These are phyloP conservation scores for Callipepla californica DNA, from an alignment of 2,113 vertebrate species.

Conservation along the genomic window DNA sequence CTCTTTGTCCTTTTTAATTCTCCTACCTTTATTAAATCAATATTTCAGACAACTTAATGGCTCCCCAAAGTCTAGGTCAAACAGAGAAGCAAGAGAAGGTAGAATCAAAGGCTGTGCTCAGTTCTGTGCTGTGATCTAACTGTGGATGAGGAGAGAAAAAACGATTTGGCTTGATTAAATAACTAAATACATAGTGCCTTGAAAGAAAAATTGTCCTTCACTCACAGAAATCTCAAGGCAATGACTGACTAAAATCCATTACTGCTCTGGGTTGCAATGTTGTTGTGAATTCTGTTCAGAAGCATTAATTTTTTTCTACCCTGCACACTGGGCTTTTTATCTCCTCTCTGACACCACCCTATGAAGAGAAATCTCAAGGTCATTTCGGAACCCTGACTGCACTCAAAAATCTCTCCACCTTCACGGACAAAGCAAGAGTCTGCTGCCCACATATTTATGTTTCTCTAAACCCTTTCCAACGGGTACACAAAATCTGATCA, in stretches of 20 bases:
- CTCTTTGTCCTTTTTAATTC: slow-evolving; percentile 73
- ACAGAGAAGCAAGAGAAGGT: slow-evolving; percentile 55
- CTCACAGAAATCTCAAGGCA: slow-evolving; percentile 11
- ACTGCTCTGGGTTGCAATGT: not conserved
- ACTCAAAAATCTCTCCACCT: not conserved
- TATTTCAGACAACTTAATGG: slow-evolving; percentile 69
- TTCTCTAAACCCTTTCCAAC: not conserved
- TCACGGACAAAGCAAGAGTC: not conserved
- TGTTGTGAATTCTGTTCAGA: slow-evolving; percentile 13
- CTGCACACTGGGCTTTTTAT: not conserved
- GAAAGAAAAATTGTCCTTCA: slow-evolving; percentile 50
- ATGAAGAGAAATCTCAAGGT: not conserved
- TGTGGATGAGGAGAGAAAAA: slow-evolving; percentile 38
- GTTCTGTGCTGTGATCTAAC: slow-evolving; percentile 36
- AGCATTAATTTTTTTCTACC: not conserved
- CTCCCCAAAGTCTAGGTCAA: slow-evolving; percentile 72
- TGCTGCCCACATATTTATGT: not conserved
- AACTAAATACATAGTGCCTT: slow-evolving; percentile 32
- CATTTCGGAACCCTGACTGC: not conserved
- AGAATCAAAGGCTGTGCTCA: slow-evolving; percentile 45
- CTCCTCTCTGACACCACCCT: not conserved
- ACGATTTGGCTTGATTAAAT: slow-evolving; percentile 61
- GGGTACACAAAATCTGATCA: not conserved
- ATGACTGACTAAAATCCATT: slow-evolving; percentile 38
- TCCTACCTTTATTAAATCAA: slow-evolving; percentile 71